These are phyloP conservation scores for Apamea monoglypha DNA, from an alignment of 2,888 invertebrate species.

Conservation along the genomic window DNA sequence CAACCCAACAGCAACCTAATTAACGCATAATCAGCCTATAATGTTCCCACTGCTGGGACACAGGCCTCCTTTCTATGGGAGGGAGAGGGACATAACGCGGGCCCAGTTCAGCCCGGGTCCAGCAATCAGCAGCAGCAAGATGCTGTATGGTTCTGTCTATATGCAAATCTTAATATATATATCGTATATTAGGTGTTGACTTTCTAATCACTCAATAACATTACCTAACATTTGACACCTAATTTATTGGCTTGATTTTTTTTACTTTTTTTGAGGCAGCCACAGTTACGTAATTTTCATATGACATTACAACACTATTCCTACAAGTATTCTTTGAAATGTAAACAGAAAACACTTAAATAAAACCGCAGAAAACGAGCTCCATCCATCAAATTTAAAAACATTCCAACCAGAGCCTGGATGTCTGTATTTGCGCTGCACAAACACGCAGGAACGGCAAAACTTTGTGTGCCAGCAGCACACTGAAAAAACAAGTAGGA, in stretches of 20 bases:
- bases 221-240: too few species aligned
- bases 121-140: too few species aligned
- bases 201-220: not conserved
- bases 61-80: too few species aligned
- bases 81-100: too few species aligned
- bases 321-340: not conserved
- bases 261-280: not conserved
- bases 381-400: constrained; percentile 26
- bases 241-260: not conserved
- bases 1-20: too few species aligned
- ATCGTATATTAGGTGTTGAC: not conserved
- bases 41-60: too few species aligned
- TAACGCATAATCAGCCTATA: too few species aligned
- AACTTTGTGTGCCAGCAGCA: constrained; percentile 29
- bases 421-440: constrained; percentile 35
- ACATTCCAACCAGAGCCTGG: constrained; percentile 6
- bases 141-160: too few species aligned
- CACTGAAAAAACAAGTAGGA: constrained; percentile 49
- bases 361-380: not conserved
- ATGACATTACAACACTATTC: too few species aligned
- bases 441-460: constrained; percentile 13
- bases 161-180: too few species aligned
- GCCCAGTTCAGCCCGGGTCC: too few species aligned
- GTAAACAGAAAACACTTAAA: not conserved
- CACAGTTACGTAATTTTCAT: not conserved